Conservation (phyloP, 1,140 invertebrate species). For the Atta cephalotes region DNA sequence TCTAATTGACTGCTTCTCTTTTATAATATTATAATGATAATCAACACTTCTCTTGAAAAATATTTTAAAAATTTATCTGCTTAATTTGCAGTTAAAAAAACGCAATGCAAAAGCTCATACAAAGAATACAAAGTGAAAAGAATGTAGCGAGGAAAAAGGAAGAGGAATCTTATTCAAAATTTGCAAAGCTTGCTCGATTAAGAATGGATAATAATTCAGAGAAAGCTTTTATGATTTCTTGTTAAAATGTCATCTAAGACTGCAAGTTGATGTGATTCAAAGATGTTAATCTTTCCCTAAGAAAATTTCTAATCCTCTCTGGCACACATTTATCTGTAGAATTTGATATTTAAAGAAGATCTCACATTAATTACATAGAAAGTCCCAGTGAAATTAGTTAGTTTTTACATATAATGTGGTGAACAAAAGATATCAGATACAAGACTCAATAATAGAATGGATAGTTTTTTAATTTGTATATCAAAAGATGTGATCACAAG, state of each 20-base stretch:
- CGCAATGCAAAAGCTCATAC: not conserved
- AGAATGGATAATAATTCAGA: not conserved
- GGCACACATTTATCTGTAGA: too few relatives aligned
- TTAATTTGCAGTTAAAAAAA: not conserved
- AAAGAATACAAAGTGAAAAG: not conserved
- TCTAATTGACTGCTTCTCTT: not conserved
- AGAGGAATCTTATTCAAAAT: not conserved
- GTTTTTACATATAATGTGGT: too few relatives aligned
- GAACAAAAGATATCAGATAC: too few relatives aligned
- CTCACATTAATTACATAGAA: too few relatives aligned
- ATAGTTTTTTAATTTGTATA: too few relatives aligned
- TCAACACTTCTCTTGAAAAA: conserved; percentile 3
- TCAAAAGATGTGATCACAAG: too few relatives aligned
- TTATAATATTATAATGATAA: conserved; percentile 4
- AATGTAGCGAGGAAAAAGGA: not conserved
- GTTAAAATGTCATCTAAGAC: not conserved
- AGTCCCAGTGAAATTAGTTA: too few relatives aligned
- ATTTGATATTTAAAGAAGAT: not conserved
- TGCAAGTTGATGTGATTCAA: not conserved
- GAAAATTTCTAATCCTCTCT: not conserved
- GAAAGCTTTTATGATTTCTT: not conserved
- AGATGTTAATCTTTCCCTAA: not conserved
- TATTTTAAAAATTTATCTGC: not conserved
- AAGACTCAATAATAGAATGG: too few relatives aligned
- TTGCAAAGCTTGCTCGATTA: not conserved